Conservation (phyloP, 2,797 vertebrate species). For the Cyclopterus lumpus region DNA sequence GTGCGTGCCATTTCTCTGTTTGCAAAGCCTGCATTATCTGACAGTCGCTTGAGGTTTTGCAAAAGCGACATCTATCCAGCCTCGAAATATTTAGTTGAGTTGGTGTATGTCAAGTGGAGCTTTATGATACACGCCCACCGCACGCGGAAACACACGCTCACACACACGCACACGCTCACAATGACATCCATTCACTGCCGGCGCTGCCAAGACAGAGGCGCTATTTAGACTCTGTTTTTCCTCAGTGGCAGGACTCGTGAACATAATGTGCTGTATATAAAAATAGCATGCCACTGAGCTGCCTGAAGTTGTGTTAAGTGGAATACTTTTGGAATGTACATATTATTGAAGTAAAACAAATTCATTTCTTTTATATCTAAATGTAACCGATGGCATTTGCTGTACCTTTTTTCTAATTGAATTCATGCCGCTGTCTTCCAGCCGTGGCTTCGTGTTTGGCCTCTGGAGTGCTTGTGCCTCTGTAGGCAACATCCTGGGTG, state of each 20-base stretch:
- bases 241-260: conserved; percentile 7
- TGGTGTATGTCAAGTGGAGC: not conserved
- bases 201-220: conserved; percentile 35
- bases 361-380: not conserved
- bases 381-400: too few relatives aligned
- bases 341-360: not conserved
- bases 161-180: conserved; percentile 23
- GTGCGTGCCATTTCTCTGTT: conserved; percentile 74
- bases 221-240: conserved; percentile 50
- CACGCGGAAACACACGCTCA: conserved; percentile 6
- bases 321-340: not conserved
- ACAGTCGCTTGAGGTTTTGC: not conserved
- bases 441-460: conserved; percentile 93
- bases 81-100: conserved; percentile 13
- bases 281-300: conserved; percentile 4
- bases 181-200: conserved; percentile 50
- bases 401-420: not conserved
- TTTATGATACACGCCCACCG: conserved; percentile 8
- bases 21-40: not conserved
- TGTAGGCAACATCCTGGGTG: conserved; percentile 97
- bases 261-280: conserved; percentile 19
- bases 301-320: not conserved
- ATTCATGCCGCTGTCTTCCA: conserved; percentile 49
- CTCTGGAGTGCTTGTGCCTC: conserved; percentile 98
- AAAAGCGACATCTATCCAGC: not conserved